Evolutionary conservation across 2,888 invertebrate species (phyloP), one percentile per base, ranked within the genome.

Genomic region (Drosophila borborema): DNA sequence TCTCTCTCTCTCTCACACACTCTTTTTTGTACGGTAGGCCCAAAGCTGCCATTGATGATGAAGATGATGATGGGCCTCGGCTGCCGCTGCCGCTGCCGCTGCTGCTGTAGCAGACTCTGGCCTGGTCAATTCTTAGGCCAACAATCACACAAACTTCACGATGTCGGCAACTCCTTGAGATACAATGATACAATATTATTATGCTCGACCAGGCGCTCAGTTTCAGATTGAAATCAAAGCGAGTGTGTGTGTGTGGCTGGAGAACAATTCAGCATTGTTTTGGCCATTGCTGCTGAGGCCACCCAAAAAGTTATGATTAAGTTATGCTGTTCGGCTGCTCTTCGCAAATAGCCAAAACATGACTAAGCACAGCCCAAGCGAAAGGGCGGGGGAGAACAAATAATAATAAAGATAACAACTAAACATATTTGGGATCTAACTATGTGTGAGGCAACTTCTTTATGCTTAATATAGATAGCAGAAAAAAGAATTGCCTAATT

Each of bases 231-330:
- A 89, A 89, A 86, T 86, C 85, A 89, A 89, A 88, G 83, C 74
- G 72, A 59, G 43, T 69, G 9, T 74, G 43, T 68, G 55, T 72
- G 73, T 74, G 64, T 60, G 70, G 63, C 59, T 68, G 61, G 63
- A 86, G 84, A 85, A 85, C 85, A 85, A 85, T 89, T 84, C 85
- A 81, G 84, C 89, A 86, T 85, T 86, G 85, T 86, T 89, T 86
- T 81, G 85, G 81, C 73, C 86, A 77, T 67, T 78, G 58, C 54
- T n/a, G 69, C 53, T 54, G 54, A 65, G 91, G 90, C 91, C 91
- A 91, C 91, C 91, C 91, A 91, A 91, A 86, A 90, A 86, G 90
- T 90, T 91, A 91, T 91, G 91, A 91, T 90, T 89, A 89, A 90
- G 86, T 89, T 87, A 87, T 89, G 89, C 77, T 74, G 73, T 45